Evolutionary conservation across 2,113 vertebrate species (phyloP), one percentile per base, ranked within the genome.

Genomic region (Capra hircus): DNA sequence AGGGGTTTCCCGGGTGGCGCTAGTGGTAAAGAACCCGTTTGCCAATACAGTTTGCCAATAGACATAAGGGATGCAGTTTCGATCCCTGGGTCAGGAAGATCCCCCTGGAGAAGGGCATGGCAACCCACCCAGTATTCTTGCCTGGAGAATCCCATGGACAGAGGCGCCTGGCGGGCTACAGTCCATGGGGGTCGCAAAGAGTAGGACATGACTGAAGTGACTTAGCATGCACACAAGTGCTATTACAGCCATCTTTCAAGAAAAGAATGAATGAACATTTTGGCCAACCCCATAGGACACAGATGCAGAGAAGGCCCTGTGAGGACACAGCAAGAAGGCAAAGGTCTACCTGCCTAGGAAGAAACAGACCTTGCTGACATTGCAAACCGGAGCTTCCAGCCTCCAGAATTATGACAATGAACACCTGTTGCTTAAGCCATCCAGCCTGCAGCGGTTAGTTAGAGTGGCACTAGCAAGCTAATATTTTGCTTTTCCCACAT

Each of bases 161-260:
- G 64, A 36, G 64, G n/a, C 5, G 2, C n/a, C n/a, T 36, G 67
- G 9, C 0, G 4, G 64, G 19, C 64, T 36, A 71, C 4, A 64
- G 33, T n/a, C 62, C 33, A 19, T 19, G 62, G 16, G 16, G 33
- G 62, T 67, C 10, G 0, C 67, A 40, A 71, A 71, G 10, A 40
- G 5, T 40, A 0, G 10, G n/a, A 71, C 67, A 40, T 1, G 19
- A 40, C 67, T 71, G 67, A 71, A 71, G n/a, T 0, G 5, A 71
- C n/a, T 71, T 71, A 23, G 67, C 67, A 23, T 0, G 0, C 67
- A 40, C 67, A 71, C n/a, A 40, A 71, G 19, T 0, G 9, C n/a
- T 71, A 40, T 71, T 23, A 71, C n/a, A 77, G 71, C 12, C 40
- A 27, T 43, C 71, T 25, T 43, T 43, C 19, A 77, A 77, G 36